Conservation (phyloP, 2,797 vertebrate genomes). For the Brachymystax lenok region DNA sequence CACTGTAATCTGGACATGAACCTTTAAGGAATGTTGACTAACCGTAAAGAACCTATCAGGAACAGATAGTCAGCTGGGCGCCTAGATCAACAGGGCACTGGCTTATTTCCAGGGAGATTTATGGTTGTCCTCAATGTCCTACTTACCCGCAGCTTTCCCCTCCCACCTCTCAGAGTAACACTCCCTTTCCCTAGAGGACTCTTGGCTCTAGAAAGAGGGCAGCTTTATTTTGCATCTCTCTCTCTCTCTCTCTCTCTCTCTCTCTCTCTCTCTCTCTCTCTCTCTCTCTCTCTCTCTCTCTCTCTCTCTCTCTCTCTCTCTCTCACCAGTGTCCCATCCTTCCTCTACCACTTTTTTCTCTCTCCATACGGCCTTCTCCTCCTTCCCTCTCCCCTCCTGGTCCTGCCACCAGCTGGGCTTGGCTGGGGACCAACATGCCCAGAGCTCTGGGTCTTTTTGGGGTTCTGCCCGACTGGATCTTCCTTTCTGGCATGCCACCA, state of each 20-base stretch:
- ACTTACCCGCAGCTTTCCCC: background rate
- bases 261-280: no score
- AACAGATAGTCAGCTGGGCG: no score
- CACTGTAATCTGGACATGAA: no score
- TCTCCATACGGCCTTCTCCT: conserved; percentile 27
- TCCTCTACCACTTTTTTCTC: background rate
- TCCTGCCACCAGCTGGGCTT: conserved; percentile 59
- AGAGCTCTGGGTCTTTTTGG: conserved; percentile 21
- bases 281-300: no score
- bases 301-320: conserved; percentile 5
- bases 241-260: background rate
- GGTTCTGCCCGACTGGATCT: conserved; percentile 66
- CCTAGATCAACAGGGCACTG: no score
- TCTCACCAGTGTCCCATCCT: conserved; percentile 8
- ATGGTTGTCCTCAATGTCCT: background rate
- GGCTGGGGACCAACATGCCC: conserved; percentile 59
- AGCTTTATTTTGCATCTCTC: conserved; percentile 9
- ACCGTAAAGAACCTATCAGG: background rate
- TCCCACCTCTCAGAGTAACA: conserved; percentile 9
- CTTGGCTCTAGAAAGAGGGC: conserved; percentile 30
- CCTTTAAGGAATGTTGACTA: no score
- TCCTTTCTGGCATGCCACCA: conserved; percentile 58
- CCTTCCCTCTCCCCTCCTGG: conserved; percentile 35
- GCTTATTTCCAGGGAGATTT: background rate
- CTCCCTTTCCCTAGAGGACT: conserved; percentile 7